Base-by-base conservation (phyloP, 2,797 vertebrate genomes). In the Mionectes olivaceus region DNA sequence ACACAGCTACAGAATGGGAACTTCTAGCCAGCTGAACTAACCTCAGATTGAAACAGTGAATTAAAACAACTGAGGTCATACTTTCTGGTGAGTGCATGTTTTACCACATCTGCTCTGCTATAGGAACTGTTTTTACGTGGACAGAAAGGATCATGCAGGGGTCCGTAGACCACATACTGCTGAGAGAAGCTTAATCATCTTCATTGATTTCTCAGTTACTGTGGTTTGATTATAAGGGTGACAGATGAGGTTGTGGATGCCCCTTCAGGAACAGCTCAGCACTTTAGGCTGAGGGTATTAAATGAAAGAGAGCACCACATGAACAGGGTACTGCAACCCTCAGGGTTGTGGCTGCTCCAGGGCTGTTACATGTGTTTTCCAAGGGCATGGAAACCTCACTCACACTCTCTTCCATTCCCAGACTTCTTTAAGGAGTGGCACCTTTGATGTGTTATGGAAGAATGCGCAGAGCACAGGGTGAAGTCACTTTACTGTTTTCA, bases 61-160 rank as follows among this genome's bases (percentile, higher is more conserved):
- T 82, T 92, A 52, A 90, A 93, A 46, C 37, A 79, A 37, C 74
- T 65, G 77, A 87, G 70, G 77, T 92, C 5, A 9, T 87, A 18
- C 43, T 81, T 13, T 87, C 77, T 37, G 76, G 83, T 63, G 60
- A 76, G 37, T n/a, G 39, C 16, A 7, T 30, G 18, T 69, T 16
- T 83, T 87, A 23, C 81, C 44, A 59, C 35, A 41, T 73, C 60
- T 93, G 33, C 49, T 76, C 53, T 91, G 33, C 46, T 69, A 33
- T 9, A 59, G 73, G 80, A 79, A 56, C 32, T 52, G 33, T 68
- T 89, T 25, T 55, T 76, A 22, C 18, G 35, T 32, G 18, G 52
- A 43, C 23, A 39, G 50, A 59, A 89, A 0, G 47, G 52, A 49
- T 83, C 14, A 4, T 17, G 24, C 24, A 65, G 61, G 39, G 28